A percentile compares a stretch with the other conserved stretches of the same genome.
Evolutionary conservation across 2,113 vertebrate species (phyloP).

Genomic region (Diadophis punctatus): DNA sequence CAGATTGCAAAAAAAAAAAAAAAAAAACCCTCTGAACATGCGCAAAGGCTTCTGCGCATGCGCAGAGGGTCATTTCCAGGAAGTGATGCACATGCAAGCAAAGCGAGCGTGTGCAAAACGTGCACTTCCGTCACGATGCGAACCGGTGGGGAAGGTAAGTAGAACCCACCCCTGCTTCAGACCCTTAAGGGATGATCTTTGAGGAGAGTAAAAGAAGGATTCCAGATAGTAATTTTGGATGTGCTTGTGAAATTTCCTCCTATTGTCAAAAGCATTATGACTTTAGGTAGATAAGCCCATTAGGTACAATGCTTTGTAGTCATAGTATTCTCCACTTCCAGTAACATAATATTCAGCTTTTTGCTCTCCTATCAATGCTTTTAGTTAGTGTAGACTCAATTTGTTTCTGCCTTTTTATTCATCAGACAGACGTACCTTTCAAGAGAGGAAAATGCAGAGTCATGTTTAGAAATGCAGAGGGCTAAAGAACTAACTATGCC

Average conservation of each 20-base stretch:
- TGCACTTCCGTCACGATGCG: too few species aligned
- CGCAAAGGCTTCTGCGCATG: too few species aligned
- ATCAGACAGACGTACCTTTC: constrained; percentile 67
- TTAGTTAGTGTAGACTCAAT: constrained; percentile 10
- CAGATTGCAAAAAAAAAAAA: too few species aligned
- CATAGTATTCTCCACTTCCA: accelerated
- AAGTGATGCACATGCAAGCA: too few species aligned
- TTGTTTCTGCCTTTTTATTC: neutral
- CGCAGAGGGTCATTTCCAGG: too few species aligned
- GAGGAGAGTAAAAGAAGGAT: neutral
- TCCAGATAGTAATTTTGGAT: neutral
- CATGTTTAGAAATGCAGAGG: constrained; percentile 55
- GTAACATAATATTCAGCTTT: neutral
- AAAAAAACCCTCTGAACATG: too few species aligned
- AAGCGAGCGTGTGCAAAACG: too few species aligned
- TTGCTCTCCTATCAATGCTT: neutral
- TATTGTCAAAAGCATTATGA: neutral
- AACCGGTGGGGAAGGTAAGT: too few species aligned
- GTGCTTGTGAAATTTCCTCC: neutral
- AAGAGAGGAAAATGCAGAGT: constrained; percentile 60
- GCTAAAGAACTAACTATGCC: constrained; percentile 48
- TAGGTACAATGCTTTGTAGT: neutral
- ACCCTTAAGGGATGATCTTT: neutral
- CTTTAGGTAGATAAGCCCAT: neutral
- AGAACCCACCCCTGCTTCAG: too few species aligned